Conservation (phyloP, 2,797 vertebrate genomes). For the Diplodus sargus region DNA sequence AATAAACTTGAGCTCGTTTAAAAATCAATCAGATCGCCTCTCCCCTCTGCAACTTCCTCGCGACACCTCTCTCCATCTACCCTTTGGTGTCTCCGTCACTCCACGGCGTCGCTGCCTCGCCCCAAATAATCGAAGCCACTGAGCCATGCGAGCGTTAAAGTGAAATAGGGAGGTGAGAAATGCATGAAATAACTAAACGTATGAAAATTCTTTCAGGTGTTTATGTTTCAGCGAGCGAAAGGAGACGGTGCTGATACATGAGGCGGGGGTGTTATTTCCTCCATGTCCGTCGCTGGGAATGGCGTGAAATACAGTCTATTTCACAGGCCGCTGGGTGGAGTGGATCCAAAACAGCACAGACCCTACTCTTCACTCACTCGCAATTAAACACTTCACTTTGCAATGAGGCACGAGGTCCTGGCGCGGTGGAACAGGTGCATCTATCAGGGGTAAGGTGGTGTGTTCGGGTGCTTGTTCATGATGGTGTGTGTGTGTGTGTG, state of each 20-base stretch:
- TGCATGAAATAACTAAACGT: constrained; percentile 66
- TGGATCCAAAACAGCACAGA: constrained; percentile 47
- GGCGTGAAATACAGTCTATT: constrained; percentile 75
- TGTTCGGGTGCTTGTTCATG: constrained; percentile 11
- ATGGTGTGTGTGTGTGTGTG: background rate
- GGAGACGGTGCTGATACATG: constrained; percentile 28
- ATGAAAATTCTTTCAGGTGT: constrained; percentile 58
- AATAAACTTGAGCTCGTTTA: constrained; percentile 63
- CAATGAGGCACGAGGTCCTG: constrained; percentile 41
- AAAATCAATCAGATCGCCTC: constrained; percentile 67
- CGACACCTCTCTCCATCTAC: constrained; percentile 43
- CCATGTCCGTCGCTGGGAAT: constrained; percentile 55
- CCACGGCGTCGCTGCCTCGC: constrained; percentile 21
- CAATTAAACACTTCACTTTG: constrained; percentile 73
- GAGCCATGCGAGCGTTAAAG: constrained; percentile 56
- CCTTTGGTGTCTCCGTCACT: constrained; percentile 13
- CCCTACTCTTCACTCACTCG: constrained; percentile 62
- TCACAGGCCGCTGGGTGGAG: constrained; percentile 74
- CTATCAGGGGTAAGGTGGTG: constrained; percentile 1
- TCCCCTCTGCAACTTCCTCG: constrained; percentile 54
- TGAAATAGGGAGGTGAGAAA: constrained; percentile 59
- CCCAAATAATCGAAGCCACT: constrained; percentile 52
- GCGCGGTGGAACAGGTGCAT: constrained; percentile 9
- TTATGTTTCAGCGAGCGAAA: constrained; percentile 68
- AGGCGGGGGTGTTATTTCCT: constrained; percentile 54